phyloP scores from a whole-genome alignment of 2,113 vertebrate genomes.

The Chloropsis hardwickii region DNA sequence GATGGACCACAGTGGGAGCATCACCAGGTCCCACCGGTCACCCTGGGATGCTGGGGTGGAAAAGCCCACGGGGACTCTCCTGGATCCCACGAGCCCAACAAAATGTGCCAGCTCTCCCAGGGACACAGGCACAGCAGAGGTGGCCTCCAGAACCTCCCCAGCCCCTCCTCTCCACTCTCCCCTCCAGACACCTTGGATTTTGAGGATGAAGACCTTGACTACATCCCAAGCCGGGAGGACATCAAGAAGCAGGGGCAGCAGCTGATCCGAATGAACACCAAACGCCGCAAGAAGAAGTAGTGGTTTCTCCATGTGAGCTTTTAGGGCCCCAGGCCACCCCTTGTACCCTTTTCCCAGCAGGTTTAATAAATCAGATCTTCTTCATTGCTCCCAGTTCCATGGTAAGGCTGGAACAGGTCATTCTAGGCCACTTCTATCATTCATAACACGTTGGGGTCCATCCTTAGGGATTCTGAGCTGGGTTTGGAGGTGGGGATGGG shows the following conservation, averaged over 20 bases:
- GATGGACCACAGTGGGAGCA: neutral
- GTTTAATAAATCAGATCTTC: neutral
- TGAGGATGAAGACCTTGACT: neutral
- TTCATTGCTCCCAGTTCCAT: neutral
- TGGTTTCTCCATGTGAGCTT: neutral
- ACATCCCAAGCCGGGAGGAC: neutral
- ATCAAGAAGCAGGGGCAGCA: neutral
- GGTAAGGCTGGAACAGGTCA: neutral
- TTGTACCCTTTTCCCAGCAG: neutral
- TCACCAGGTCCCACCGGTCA: neutral
- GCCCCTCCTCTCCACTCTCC: neutral
- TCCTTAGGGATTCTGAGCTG: neutral
- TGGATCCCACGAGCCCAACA: accelerated
- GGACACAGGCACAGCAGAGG: neutral
- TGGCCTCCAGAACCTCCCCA: neutral
- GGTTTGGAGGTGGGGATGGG: neutral
- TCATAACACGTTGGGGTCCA: accelerated
- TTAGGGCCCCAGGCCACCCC: too few species aligned
- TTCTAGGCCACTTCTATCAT: neutral
- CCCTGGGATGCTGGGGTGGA: neutral
- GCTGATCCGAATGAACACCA: neutral
- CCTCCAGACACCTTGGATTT: neutral
- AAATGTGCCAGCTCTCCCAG: neutral
- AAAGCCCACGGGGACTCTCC: accelerated
- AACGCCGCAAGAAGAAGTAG: neutral